Evolutionary conservation across 1,140 invertebrate species (phyloP).

Genomic region (Polypedilum vanderplanki): DNA sequence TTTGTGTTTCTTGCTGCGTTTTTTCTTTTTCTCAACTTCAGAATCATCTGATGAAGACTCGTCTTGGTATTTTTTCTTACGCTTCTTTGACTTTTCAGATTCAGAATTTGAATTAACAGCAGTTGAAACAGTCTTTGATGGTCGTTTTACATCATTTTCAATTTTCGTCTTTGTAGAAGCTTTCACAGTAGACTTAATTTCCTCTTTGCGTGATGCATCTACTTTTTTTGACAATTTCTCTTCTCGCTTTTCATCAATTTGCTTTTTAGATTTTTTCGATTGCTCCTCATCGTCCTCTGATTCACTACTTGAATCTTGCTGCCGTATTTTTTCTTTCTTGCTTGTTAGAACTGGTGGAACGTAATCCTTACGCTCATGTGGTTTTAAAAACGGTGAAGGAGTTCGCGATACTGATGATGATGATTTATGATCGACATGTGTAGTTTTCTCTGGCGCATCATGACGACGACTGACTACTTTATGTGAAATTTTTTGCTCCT

Average conservation of each 20-base stretch:
- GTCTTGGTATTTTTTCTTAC: slow-evolving; percentile 53
- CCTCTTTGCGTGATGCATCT: slow-evolving; percentile 41
- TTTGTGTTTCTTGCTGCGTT: slow-evolving; percentile 59
- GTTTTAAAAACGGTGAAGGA: slow-evolving; percentile 71
- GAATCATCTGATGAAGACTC: slow-evolving; percentile 54
- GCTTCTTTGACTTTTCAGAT: slow-evolving; percentile 44
- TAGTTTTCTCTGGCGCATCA: not conserved
- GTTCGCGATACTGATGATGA: slow-evolving; percentile 64
- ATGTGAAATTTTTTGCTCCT: not conserved
- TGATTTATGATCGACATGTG: not conserved
- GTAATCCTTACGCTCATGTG: slow-evolving; percentile 49
- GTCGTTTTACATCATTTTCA: not conserved
- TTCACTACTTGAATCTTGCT: slow-evolving; percentile 43
- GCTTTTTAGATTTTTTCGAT: slow-evolving; percentile 48
- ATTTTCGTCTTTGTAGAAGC: not conserved
- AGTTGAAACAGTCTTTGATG: not conserved
- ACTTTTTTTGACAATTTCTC: slow-evolving; percentile 43
- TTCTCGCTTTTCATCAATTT: slow-evolving; percentile 39
- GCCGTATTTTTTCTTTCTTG: slow-evolving; percentile 43
- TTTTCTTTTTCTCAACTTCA: slow-evolving; percentile 56
- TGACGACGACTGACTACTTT: not conserved
- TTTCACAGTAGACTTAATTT: slow-evolving; percentile 34
- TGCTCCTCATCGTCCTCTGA: slow-evolving; percentile 30
- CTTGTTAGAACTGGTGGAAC: not conserved
- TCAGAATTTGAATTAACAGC: slow-evolving; percentile 23